Evolutionary conservation across 2,113 vertebrate genomes (phyloP).

Genomic region (Cettia cetti): DNA sequence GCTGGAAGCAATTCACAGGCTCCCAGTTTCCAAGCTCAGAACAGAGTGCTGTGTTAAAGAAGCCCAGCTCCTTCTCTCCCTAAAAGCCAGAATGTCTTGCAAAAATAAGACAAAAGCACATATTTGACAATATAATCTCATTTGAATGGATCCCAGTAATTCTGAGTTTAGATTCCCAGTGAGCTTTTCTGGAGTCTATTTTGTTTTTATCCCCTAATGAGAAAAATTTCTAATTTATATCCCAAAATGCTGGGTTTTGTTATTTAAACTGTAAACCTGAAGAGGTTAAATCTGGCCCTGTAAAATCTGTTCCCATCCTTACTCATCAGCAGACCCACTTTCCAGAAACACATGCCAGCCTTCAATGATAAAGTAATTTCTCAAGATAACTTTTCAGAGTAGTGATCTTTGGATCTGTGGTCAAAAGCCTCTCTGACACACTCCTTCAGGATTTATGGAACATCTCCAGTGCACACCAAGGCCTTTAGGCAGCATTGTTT

Average conservation of each 20-base stretch:
- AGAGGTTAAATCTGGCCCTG: background rate
- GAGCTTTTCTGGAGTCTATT: background rate
- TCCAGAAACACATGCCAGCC: background rate
- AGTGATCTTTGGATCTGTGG: background rate
- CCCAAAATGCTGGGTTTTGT: background rate
- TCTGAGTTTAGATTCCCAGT: background rate
- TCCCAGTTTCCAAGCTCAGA: background rate
- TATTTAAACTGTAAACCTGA: background rate
- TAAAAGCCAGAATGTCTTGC: background rate
- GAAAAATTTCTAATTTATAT: background rate
- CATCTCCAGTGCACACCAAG: background rate
- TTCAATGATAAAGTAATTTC: background rate
- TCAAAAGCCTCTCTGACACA: background rate
- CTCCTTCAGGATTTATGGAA: background rate
- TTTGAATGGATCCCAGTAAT: background rate
- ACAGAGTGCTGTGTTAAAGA: background rate
- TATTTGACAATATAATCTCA: background rate
- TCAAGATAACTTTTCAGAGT: background rate
- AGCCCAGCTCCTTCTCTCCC: background rate
- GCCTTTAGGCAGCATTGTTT: background rate
- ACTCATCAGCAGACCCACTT: background rate
- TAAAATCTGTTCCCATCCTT: background rate
- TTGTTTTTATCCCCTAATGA: background rate
- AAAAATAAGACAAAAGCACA: background rate
- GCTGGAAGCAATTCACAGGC: background rate